phyloP scores from a whole-genome alignment of 2,113 vertebrate species.

The Piaya cayana region DNA sequence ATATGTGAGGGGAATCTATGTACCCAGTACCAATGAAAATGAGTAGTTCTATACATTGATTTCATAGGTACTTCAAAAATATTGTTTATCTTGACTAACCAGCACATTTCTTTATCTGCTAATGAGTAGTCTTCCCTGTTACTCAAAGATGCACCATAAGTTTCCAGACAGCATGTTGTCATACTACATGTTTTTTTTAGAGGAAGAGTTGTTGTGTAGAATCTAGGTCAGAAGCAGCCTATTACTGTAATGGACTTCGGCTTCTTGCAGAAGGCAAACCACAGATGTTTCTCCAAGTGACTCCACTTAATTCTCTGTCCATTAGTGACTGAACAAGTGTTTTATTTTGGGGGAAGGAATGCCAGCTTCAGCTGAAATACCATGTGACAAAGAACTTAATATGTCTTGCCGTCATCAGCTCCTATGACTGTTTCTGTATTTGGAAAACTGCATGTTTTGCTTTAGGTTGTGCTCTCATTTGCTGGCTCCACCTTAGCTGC shows the following conservation, averaged over 20 bases:
- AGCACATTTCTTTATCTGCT: neutral
- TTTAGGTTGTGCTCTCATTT: neutral
- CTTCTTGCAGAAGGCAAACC: neutral
- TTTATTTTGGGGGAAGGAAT: neutral
- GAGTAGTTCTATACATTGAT: neutral
- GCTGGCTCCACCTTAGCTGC: neutral
- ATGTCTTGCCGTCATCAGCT: neutral
- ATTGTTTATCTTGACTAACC: neutral
- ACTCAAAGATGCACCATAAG: neutral
- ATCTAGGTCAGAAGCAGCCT: neutral
- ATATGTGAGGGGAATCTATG: neutral
- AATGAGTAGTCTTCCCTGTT: neutral
- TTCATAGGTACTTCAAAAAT: neutral
- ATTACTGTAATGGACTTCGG: neutral
- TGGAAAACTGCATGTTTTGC: neutral
- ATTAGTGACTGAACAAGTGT: neutral
- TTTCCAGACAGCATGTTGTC: neutral
- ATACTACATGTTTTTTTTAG: neutral
- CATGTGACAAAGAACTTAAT: neutral
- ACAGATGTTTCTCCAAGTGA: neutral
- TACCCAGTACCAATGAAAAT: neutral
- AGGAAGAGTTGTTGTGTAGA: neutral
- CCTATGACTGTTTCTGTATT: neutral
- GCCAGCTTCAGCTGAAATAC: neutral
- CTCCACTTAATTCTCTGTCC: neutral